Conservation (phyloP, 2,888 invertebrate genomes). For the Conchocele bisecta region DNA sequence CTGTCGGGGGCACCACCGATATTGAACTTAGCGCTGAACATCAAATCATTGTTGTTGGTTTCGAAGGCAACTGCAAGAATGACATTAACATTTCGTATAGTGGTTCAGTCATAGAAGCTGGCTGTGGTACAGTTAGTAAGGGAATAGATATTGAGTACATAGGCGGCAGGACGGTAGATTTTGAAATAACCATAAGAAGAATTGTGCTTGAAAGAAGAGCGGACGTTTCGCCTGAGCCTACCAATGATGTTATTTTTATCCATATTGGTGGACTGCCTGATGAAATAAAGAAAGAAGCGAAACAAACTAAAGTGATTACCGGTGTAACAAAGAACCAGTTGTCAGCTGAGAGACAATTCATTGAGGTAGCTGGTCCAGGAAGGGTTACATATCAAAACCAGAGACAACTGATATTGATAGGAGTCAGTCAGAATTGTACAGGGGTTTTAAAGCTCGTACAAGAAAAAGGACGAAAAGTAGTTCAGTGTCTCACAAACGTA, state of each 20-base stretch:
- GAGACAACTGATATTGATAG: slow-evolving; percentile 47
- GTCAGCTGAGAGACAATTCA: slow-evolving; percentile 7
- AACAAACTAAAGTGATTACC: slow-evolving; percentile 17
- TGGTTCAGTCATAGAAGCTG: slow-evolving; percentile 35
- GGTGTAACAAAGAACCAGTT: slow-evolving; percentile 11
- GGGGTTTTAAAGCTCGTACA: slow-evolving; percentile 27
- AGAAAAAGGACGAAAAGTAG: slow-evolving; percentile 14
- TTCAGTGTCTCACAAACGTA: slow-evolving; percentile 32
- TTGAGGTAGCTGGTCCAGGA: slow-evolving; percentile 35
- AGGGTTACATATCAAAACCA: slow-evolving; percentile 22
- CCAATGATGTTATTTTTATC: slow-evolving; percentile 34
- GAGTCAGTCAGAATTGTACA: slow-evolving; percentile 29
- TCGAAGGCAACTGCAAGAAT: slow-evolving; percentile 27
- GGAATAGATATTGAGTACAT: slow-evolving; percentile 35
- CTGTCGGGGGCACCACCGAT: slow-evolving; percentile 33
- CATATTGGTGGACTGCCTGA: slow-evolving; percentile 42
- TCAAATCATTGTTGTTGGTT: too few relatives aligned
- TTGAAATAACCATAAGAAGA: slow-evolving; percentile 38
- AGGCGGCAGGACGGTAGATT: slow-evolving; percentile 28
- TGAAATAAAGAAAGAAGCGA: slow-evolving; percentile 17
- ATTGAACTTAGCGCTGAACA: slow-evolving; percentile 23
- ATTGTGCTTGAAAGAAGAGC: slow-evolving; percentile 35
- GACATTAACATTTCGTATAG: slow-evolving; percentile 24
- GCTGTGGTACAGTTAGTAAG: slow-evolving; percentile 13
- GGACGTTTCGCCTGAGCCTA: slow-evolving; percentile 37